Base-by-base conservation (phyloP, 2,888 invertebrate genomes). In the Epiblema foenella region DNA sequence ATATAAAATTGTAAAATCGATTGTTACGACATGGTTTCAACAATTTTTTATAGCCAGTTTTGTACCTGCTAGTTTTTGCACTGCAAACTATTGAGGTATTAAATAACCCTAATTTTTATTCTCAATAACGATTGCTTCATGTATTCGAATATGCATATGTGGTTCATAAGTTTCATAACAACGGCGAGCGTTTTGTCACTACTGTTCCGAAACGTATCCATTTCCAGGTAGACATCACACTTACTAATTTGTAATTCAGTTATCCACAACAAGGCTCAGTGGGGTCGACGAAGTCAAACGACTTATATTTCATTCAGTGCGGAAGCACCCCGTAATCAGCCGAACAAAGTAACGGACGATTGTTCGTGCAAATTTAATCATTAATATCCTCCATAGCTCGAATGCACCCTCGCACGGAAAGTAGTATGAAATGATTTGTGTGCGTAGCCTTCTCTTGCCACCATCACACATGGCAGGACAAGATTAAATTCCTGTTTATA, bases 361-460 rank as follows among this genome's bases (percentile, higher is more conserved):
- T 90, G 89, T 85, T 88, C 86, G 82, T 92, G 89, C 86, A 91
- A 90, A 87, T 90, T 92, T 92, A 90, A 92, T 89, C 87, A 73
- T 73, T 69, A 68, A 75, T 74, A 75, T 73, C 62, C 60, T 58
- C 67, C 42, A 54, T 33, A 87, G 84, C 80, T 80, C 82, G 79
- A 83, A 83, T 81, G 82, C 80, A 79, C 77, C 78, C 76, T 77
- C 74, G 76, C 75, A 66, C 75, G 74, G 71, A 78, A 80, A 82
- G 80, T 83, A 82, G 82, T 81, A 77, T 75, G 75, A 73, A 76
- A 77, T 79, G 82, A 82, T 82, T 84, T 83, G 85, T 78, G 77
- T 70, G 75, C 69, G 79, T 8, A 17, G 37, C 82, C 33, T 65
- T 49, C 59, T 66, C 37, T 64, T 54, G 64, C 18, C 51, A 58